Conservation (phyloP, 1,140 invertebrate species). For the Nixonia krombeini region DNA sequence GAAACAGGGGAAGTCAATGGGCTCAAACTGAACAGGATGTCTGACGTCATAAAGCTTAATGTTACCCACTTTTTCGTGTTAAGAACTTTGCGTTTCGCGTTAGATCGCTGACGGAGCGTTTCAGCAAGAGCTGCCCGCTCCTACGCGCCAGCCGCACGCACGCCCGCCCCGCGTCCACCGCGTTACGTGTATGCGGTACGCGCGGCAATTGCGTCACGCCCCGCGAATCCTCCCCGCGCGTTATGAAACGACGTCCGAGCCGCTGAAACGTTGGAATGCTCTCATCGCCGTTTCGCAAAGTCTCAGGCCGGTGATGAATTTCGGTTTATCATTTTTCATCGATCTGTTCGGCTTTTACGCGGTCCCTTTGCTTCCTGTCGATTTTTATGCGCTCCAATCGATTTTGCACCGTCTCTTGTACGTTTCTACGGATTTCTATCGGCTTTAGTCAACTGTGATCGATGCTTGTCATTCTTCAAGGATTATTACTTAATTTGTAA, state of each 20-base stretch:
- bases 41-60: conserved; percentile 58
- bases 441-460: too few relatives aligned
- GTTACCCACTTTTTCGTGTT: conserved; percentile 45
- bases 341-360: conserved; percentile 18
- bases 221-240: conserved; percentile 18
- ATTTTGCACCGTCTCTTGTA: too few relatives aligned
- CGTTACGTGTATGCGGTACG: conserved; percentile 26
- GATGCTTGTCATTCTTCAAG: too few relatives aligned
- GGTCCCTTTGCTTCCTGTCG: background rate
- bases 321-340: too few relatives aligned
- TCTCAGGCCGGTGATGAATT: conserved; percentile 44
- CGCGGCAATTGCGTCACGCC: conserved; percentile 49
- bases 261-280: too few relatives aligned
- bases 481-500: too few relatives aligned
- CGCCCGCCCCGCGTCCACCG: conserved; percentile 11
- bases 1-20: too few relatives aligned
- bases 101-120: conserved; percentile 25
- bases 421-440: too few relatives aligned
- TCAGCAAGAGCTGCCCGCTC: conserved; percentile 20
- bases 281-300: too few relatives aligned
- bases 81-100: conserved; percentile 32
- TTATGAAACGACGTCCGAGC: conserved; percentile 58
- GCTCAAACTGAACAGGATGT: conserved; percentile 7
- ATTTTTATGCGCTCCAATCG: background rate
- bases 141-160: conserved; percentile 22